Conservation (phyloP, 2,797 vertebrate genomes). For the Lates japonicus region DNA sequence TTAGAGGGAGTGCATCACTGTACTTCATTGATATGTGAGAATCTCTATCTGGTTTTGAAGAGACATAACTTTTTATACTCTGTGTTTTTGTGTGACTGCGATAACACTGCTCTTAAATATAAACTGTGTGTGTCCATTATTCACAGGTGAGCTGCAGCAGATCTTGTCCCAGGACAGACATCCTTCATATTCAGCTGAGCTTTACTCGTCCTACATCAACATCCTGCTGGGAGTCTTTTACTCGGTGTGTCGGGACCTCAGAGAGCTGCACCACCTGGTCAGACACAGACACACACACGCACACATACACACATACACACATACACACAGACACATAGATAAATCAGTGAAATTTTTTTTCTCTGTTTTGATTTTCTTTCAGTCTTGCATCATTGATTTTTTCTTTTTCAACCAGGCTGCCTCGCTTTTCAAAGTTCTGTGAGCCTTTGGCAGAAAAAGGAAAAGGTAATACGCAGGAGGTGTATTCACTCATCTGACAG, state of each 20-base stretch:
- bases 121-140: background rate
- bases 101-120: background rate
- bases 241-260: conserved; percentile 94
- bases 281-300: conserved; percentile 58
- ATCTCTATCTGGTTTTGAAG: background rate
- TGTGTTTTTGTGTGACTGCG: background rate
- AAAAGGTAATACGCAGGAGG: conserved; percentile 88
- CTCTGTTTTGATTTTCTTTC: conserved; percentile 35
- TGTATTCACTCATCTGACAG: conserved; percentile 25
- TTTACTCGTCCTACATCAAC: conserved; percentile 96
- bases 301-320: background rate
- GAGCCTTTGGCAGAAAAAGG: conserved; percentile 93
- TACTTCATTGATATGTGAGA: conserved; percentile 4
- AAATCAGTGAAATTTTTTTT: background rate
- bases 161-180: conserved; percentile 92
- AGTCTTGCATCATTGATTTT: background rate
- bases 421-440: conserved; percentile 96
- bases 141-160: conserved; percentile 90
- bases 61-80: background rate
- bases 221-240: conserved; percentile 98
- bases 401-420: conserved; percentile 87
- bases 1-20: conserved; percentile 1
- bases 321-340: background rate
- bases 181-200: conserved; percentile 91
- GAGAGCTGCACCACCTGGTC: conserved; percentile 96